phyloP scores from a whole-genome alignment of 2,888 invertebrate species.

The Macrophya annulata region DNA sequence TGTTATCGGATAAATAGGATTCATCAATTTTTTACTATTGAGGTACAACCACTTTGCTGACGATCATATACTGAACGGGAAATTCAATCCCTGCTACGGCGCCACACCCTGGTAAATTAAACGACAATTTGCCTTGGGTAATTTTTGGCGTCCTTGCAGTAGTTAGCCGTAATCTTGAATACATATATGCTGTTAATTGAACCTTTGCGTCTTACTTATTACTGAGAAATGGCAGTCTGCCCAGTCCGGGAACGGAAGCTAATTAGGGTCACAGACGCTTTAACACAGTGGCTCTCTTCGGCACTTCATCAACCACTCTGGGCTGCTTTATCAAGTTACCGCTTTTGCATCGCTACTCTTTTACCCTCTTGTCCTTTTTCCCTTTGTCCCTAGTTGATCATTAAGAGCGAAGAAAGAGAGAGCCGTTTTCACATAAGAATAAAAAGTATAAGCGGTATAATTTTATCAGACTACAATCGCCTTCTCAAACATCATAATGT shows the following conservation, averaged over 20 bases:
- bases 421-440: not conserved
- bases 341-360: slow-evolving; percentile 64
- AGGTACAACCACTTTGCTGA: not conserved
- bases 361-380: slow-evolving; percentile 59
- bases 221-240: slow-evolving; percentile 39
- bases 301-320: slow-evolving; percentile 65
- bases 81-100: not conserved
- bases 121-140: slow-evolving; percentile 18
- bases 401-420: slow-evolving; percentile 6
- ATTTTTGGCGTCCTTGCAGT: slow-evolving; percentile 7
- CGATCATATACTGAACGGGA: not conserved
- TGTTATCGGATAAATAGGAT: slow-evolving; percentile 12
- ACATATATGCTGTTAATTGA: slow-evolving; percentile 47
- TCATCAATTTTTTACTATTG: not conserved
- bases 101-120: not conserved
- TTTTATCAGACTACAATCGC: not conserved
- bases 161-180: slow-evolving; percentile 32
- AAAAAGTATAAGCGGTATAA: not conserved
- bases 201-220: slow-evolving; percentile 37
- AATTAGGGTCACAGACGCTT: slow-evolving; percentile 67
- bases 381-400: slow-evolving; percentile 57
- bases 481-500: not conserved
- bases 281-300: slow-evolving; percentile 45
- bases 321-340: slow-evolving; percentile 63
- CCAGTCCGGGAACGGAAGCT: slow-evolving; percentile 65